Evolutionary conservation across 1,140 invertebrate genomes (phyloP), one percentile per base, ranked within the genome.

Genomic region (Leptopilina boulardi): DNA sequence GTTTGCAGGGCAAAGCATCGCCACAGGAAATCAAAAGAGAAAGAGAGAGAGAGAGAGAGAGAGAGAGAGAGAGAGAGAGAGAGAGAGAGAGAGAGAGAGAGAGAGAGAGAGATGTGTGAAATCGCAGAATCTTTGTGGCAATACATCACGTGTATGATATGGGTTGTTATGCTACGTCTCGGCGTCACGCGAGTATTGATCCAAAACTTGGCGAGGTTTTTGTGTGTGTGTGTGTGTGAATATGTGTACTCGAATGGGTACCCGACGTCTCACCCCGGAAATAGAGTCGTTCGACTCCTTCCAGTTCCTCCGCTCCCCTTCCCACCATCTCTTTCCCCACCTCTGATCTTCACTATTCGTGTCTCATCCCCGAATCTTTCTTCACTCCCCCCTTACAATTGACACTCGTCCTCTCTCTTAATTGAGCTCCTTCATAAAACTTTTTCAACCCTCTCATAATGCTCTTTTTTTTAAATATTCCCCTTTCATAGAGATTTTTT

Each of bases 141-240:
- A 11, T 34, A 71, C 66, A 59, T 19, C 51, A 75, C 70, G 74
- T 44, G 76, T 42, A 75, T 72, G 77, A 80, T 51, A 72, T 56
- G 73, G 56, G 34, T 71, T 73, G 79, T 80, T 81, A 84, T 75
- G 83, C 78, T 78, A 74, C 72, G 80, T 84, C 82, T 83, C 81
- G 78, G 82, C 80, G 75, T 82, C 81, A 75, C 83, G 76, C 83
- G 76, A 83, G 83, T 85, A 85, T 85, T 85, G 83, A 85, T 85
- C 83, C 78, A 77, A 75, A 54, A 84, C 80, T 80, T 75, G 80
- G 66, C 80, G 79, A 83, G 82, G 76, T 80, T 54, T 73, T 82
- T 77, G 59, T 51, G 47, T 42, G 41, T 42, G 3, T 51, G 47
- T 51, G 47, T 51, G 2, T 4, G 15, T 51, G 47, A n/a, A n/a